These are phyloP conservation scores for Girardinichthys multiradiatus DNA, from an alignment of 2,113 vertebrate genomes.

Conservation along the genomic window DNA sequence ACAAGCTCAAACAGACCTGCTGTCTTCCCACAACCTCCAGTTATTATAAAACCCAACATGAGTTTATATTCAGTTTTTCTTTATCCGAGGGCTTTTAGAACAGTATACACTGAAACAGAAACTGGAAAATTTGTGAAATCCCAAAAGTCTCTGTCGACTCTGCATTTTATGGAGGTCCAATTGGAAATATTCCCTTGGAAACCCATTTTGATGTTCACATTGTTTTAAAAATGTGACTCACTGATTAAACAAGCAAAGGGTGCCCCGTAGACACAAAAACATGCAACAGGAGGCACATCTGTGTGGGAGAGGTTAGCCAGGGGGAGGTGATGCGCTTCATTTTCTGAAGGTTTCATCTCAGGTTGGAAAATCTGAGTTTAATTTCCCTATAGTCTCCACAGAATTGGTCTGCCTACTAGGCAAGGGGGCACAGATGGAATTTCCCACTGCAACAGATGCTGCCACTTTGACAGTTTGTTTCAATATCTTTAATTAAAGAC, in stretches of 20 bases:
- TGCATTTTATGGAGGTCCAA: conserved; percentile 24
- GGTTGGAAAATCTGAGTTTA: conserved; percentile 27
- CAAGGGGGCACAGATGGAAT: conserved; percentile 5
- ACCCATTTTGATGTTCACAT: conserved; percentile 24
- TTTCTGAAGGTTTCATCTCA: conserved; percentile 30
- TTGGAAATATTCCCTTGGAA: conserved; percentile 25
- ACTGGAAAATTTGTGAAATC: conserved; percentile 11
- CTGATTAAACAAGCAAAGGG: conserved; percentile 13
- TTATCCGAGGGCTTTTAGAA: background rate
- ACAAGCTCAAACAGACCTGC: conserved; percentile 1
- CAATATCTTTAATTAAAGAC: background rate
- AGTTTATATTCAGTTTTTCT: conserved; percentile 14
- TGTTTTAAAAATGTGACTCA: conserved; percentile 43
- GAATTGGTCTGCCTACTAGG: conserved; percentile 24
- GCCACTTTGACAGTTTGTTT: background rate
- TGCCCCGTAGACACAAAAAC: conserved; percentile 3
- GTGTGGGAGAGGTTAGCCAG: conserved; percentile 12
- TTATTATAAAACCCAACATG: background rate
- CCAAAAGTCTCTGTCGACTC: conserved; percentile 22
- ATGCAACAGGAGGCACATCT: conserved; percentile 17
- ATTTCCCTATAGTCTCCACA: conserved; percentile 22
- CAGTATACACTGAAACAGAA: conserved; percentile 3
- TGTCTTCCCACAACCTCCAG: background rate
- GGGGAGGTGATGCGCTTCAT: conserved; percentile 16
- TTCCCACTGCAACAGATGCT: conserved; percentile 35